These are phyloP conservation scores for Takifugu ocellatus DNA, from an alignment of 2,797 vertebrate species.

Conservation along the genomic window DNA sequence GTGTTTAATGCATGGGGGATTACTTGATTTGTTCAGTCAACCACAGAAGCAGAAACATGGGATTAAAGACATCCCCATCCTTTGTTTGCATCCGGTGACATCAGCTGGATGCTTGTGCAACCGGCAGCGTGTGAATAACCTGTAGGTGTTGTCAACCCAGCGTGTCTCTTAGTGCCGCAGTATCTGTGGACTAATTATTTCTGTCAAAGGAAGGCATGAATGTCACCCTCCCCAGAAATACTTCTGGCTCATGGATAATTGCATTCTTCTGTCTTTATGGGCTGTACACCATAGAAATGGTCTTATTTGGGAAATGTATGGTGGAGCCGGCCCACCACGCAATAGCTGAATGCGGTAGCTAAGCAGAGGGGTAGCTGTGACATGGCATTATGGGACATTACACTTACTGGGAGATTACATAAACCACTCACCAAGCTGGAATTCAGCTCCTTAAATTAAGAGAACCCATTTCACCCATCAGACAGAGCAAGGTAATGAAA, in stretches of 20 bases:
- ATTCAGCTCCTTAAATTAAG: conserved; percentile 83
- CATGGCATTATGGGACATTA: conserved; percentile 81
- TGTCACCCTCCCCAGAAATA: conserved; percentile 75
- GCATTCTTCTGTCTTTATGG: conserved; percentile 77
- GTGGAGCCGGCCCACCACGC: conserved; percentile 61
- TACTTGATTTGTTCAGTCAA: conserved; percentile 5
- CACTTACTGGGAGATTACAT: conserved; percentile 80
- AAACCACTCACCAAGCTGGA: conserved; percentile 80
- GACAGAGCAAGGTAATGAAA: conserved; percentile 80
- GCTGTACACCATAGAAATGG: conserved; percentile 84
- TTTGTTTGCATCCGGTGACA: conserved; percentile 30
- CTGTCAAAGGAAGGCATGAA: conserved; percentile 72
- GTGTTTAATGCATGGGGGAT: neutral
- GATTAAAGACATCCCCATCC: conserved; percentile 4
- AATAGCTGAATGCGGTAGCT: conserved; percentile 73
- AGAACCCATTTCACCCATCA: conserved; percentile 81
- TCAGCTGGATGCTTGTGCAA: conserved; percentile 44
- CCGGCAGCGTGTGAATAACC: conserved; percentile 49
- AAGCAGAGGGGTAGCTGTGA: conserved; percentile 76
- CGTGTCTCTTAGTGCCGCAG: conserved; percentile 60
- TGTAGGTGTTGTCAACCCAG: conserved; percentile 44
- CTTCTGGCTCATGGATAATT: conserved; percentile 77
- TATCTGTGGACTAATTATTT: conserved; percentile 77
- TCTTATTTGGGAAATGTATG: conserved; percentile 75
- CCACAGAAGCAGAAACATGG: conserved; percentile 1